phyloP scores from a whole-genome alignment of 2,888 invertebrate genomes.

The Nasonovia ribisnigri region DNA sequence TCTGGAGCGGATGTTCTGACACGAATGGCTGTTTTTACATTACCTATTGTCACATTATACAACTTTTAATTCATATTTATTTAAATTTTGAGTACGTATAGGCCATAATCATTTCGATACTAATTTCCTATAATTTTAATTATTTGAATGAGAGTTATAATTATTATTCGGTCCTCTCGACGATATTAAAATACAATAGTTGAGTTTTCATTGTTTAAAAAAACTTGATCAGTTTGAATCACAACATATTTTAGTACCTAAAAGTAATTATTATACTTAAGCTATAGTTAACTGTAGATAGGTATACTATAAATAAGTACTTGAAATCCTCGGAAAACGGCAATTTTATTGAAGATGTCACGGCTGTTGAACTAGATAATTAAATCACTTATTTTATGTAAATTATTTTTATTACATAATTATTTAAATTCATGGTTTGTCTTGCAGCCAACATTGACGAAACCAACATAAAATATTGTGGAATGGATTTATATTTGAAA shows the following conservation, averaged over 20 bases:
- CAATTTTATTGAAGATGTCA: conserved; percentile 15
- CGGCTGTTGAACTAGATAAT: conserved; percentile 40
- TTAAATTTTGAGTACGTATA: not conserved
- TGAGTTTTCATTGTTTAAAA: not conserved
- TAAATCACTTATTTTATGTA: conserved; percentile 7
- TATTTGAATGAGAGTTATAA: not conserved
- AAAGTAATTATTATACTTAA: not conserved
- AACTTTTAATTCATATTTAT: not conserved
- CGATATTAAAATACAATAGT: conserved; percentile 18
- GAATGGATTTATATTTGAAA: not conserved
- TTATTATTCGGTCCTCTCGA: not conserved
- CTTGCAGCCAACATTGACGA: not conserved
- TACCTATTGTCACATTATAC: not conserved
- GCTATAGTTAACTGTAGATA: not conserved
- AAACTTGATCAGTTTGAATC: not conserved
- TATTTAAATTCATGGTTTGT: conserved; percentile 8
- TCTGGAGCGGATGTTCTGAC: not conserved
- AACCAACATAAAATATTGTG: not conserved
- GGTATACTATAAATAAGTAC: conserved; percentile 1
- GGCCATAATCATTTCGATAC: not conserved
- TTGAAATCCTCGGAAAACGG: not conserved
- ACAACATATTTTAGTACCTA: not conserved
- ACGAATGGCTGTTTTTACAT: not conserved
- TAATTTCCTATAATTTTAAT: not conserved
- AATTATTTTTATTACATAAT: conserved; percentile 9